Conservation (phyloP, 2,888 invertebrate species). For the Pyrrhia umbra region DNA sequence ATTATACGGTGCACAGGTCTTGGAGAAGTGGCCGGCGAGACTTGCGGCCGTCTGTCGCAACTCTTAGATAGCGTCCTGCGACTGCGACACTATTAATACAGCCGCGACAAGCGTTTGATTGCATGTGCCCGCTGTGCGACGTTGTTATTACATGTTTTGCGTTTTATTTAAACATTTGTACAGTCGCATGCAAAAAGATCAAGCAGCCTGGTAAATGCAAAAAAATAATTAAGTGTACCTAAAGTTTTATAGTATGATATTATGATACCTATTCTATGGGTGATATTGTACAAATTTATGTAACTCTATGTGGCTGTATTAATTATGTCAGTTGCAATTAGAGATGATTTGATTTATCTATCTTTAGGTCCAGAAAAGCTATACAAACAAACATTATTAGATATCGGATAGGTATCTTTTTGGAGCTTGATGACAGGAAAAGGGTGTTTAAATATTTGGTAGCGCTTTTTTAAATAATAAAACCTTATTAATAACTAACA, state of each 20-base stretch:
- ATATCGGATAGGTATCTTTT: too few species aligned
- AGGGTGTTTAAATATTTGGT: too few species aligned
- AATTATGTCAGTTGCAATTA: too few species aligned
- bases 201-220: neutral
- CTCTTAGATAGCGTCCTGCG: conserved; percentile 79
- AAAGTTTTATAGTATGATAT: too few species aligned
- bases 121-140: conserved; percentile 74
- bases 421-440: too few species aligned
- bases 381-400: too few species aligned
- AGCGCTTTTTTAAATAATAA: neutral
- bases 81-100: conserved; percentile 81
- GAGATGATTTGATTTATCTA: too few species aligned
- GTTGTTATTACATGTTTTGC: conserved; percentile 77
- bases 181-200: conserved; percentile 35
- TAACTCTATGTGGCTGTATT: too few species aligned
- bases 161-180: conserved; percentile 58
- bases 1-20: conserved; percentile 75
- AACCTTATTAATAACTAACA: neutral
- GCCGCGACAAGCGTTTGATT: conserved; percentile 82
- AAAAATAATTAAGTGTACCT: neutral
- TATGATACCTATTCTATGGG: too few species aligned
- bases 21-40: conserved; percentile 58
- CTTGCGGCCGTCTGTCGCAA: conserved; percentile 59
- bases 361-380: too few species aligned
- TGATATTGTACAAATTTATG: too few species aligned